A percentile compares a stretch with the other conserved stretches of the same genome.
These are phyloP conservation scores for Clarias batrachus DNA, from an alignment of 2,113 vertebrate genomes.

Conservation along the genomic window DNA sequence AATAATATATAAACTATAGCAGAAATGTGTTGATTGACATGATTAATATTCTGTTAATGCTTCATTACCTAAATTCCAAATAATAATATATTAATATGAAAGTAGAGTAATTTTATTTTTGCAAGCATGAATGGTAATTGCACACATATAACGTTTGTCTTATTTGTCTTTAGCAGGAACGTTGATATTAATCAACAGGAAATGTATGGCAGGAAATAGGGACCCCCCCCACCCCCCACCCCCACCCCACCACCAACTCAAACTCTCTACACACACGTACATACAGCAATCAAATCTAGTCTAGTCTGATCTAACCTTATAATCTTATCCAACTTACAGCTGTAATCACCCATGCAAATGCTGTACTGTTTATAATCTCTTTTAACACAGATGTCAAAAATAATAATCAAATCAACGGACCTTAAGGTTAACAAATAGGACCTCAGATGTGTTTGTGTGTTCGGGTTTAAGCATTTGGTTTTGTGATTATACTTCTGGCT, in stretches of 20 bases:
- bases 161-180: background rate
- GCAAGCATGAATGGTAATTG: background rate
- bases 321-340: background rate
- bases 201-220: background rate
- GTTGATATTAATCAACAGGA: constrained; percentile 22
- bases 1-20: too few species aligned
- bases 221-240: background rate
- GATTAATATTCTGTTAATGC: too few species aligned
- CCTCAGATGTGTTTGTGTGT: background rate
- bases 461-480: background rate
- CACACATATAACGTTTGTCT: background rate
- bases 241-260: background rate
- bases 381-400: background rate
- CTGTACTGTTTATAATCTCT: background rate
- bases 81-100: too few species aligned
- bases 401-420: background rate
- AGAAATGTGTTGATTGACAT: too few species aligned
- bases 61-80: too few species aligned
- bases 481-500: background rate
- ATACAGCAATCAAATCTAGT: background rate
- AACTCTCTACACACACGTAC: background rate
- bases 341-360: background rate
- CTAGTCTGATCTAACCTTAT: background rate
- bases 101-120: background rate
- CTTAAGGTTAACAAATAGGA: background rate